A percentile compares a stretch with the other conserved stretches of the same genome.
Conservation (phyloP, 2,888 invertebrate species). For the Dromius quadrimaculatus region DNA sequence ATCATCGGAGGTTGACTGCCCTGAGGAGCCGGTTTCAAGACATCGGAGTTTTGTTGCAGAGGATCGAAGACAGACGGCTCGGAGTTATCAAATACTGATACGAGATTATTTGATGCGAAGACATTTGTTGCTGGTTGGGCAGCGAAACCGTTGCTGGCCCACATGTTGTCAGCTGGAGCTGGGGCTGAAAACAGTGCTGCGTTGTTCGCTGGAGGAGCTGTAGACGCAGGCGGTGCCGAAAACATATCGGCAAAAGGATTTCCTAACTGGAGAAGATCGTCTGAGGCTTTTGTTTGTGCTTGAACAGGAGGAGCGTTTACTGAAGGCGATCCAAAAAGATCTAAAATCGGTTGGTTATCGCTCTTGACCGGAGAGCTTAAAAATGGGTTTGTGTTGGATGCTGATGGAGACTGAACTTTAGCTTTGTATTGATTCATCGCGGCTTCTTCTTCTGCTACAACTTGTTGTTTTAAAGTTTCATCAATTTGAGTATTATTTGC, state of each 20-base stretch:
- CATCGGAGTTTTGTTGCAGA: constrained; percentile 68
- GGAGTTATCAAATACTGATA: constrained; percentile 68
- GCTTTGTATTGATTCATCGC: constrained; percentile 96
- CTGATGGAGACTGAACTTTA: constrained; percentile 83
- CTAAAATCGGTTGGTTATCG: constrained; percentile 75
- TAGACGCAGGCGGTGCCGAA: constrained; percentile 57
- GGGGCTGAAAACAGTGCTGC: constrained; percentile 59
- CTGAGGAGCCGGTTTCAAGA: constrained; percentile 70
- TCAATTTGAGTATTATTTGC: constrained; percentile 84
- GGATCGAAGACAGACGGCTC: constrained; percentile 71
- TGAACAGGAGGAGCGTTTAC: constrained; percentile 63
- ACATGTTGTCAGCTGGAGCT: constrained; percentile 58
- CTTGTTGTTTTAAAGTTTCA: constrained; percentile 87
- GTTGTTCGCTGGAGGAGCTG: constrained; percentile 55
- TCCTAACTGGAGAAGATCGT: constrained; percentile 87
- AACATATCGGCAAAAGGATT: constrained; percentile 91
- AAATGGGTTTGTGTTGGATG: constrained; percentile 86
- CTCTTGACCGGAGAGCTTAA: constrained; percentile 74
- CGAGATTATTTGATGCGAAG: constrained; percentile 64
- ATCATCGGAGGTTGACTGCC: constrained; percentile 59
- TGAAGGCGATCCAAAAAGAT: constrained; percentile 80
- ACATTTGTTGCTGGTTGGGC: constrained; percentile 54
- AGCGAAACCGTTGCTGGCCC: constrained; percentile 62
- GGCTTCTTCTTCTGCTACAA: constrained; percentile 95
- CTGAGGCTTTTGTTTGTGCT: constrained; percentile 77